phyloP scores from a whole-genome alignment of 2,113 vertebrate genomes.

The Picathartes gymnocephalus region DNA sequence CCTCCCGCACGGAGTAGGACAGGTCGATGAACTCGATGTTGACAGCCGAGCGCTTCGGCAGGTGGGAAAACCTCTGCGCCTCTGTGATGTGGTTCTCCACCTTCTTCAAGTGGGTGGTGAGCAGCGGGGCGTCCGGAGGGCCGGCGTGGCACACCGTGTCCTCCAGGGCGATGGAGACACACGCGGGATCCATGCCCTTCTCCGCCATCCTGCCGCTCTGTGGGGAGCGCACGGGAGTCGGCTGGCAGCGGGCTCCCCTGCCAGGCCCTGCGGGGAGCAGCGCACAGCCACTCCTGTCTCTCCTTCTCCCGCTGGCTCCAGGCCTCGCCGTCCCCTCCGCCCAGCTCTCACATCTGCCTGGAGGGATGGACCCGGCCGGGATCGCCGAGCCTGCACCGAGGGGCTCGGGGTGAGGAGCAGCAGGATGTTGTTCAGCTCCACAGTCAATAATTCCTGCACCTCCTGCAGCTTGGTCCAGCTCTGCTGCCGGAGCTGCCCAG shows the following conservation, averaged over 20 bases:
- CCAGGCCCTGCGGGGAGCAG: not conserved
- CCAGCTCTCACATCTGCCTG: not conserved
- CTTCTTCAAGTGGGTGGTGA: constrained; percentile 94
- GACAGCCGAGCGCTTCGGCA: constrained; percentile 91
- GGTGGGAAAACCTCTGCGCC: constrained; percentile 93
- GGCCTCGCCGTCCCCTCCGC: not conserved
- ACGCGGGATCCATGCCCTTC: constrained; percentile 72
- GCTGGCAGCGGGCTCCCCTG: not conserved
- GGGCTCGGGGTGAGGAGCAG: not conserved
- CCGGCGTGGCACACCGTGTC: constrained; percentile 79
- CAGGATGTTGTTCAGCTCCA: not conserved
- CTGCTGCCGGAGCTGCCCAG: not conserved
- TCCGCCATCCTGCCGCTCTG: constrained; percentile 83
- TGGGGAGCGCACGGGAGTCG: not conserved
- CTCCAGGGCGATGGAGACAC: constrained; percentile 88
- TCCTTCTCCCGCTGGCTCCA: not conserved
- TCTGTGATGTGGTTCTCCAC: constrained; percentile 99
- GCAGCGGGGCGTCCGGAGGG: constrained; percentile 80
- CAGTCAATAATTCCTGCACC: not conserved
- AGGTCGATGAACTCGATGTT: constrained; percentile 94
- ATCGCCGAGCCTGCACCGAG: not conserved
- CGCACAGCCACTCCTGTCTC: not conserved
- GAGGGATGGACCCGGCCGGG: not conserved
- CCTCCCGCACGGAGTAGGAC: constrained; percentile 94
- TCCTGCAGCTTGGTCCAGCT: not conserved